A percentile compares a stretch with the other conserved stretches of the same genome.
phyloP scores from a whole-genome alignment of 2,888 invertebrate species.

The Synergus itoensis region DNA sequence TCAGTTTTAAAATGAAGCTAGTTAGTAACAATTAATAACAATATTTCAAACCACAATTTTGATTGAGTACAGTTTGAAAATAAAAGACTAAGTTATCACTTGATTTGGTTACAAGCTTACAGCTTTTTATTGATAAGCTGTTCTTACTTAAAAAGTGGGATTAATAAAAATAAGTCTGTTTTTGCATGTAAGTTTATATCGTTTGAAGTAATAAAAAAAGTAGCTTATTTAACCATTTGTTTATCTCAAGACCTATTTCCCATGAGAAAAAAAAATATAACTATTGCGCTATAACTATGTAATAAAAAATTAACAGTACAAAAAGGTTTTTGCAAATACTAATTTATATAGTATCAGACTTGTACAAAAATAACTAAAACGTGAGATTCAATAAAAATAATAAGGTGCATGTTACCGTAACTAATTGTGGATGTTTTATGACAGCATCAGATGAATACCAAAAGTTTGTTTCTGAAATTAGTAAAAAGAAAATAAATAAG shows the following conservation, averaged over 20 bases:
- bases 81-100: not conserved
- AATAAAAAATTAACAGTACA: not conserved
- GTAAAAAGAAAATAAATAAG: not conserved
- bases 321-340: not conserved
- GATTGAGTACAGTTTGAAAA: not conserved
- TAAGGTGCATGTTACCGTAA: not conserved
- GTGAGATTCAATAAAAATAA: not conserved
- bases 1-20: not conserved
- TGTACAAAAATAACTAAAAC: not conserved
- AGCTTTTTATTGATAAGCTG: no score
- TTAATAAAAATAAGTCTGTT: not conserved
- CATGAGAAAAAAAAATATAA: not conserved
- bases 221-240: not conserved
- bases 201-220: not conserved
- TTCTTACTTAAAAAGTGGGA: no score
- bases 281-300: not conserved
- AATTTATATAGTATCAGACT: conserved; percentile 3
- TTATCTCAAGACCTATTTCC: not conserved
- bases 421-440: not conserved
- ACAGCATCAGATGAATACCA: not conserved
- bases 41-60: no score
- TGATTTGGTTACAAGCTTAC: no score
- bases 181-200: not conserved
- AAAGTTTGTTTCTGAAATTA: not conserved
- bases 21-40: no score